Evolutionary conservation across 1,140 invertebrate species (phyloP), one percentile per base, ranked within the genome.

Genomic region (Contarinia nasturtii): DNA sequence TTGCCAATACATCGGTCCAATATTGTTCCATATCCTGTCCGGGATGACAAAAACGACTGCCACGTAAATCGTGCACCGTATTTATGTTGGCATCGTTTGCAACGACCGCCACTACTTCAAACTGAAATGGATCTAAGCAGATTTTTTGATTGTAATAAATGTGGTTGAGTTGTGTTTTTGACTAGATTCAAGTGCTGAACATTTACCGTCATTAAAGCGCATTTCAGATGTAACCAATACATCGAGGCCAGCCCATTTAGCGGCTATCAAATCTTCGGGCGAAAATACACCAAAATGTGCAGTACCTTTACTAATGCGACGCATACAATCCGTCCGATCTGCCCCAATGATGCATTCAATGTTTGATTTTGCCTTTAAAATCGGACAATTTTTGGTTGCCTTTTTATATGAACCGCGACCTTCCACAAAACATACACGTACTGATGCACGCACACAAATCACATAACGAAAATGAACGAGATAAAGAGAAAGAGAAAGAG

Each of bases 231-330:
- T 80, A 22, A 84, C 67, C 44, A 82, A 60, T 21, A 82, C 66
- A 48, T 79, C 72, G 0, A 75, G 65, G 52, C 74, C 67, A 8
- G 71, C 71, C 69, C 76, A 78, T 10, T 70, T 72, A 8, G 81
- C 79, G 1, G 81, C 75, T 18, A 86, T 69, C 38, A 87, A 65
- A 65, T 89, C 85, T 61, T 88, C 85, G 0, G 86, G 75, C 50
- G 82, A 80, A 50, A 87, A 72, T 1, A 86, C 77, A 1, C 82
- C 79, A 54, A 91, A 80, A 63, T 92, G 86, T 10, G 81, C 86
- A 11, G 75, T 69, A 15, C 76, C 75, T 54, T 74, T 74, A 33
- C 73, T 66, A 49, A 93, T 78, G 49, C 74, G 68, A 44, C 79
- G 66, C 51, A 90, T 68, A 59, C 88, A 93, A 50, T 82, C 75